phyloP scores from a whole-genome alignment of 2,113 vertebrate genomes.

The Cavia aperea region DNA sequence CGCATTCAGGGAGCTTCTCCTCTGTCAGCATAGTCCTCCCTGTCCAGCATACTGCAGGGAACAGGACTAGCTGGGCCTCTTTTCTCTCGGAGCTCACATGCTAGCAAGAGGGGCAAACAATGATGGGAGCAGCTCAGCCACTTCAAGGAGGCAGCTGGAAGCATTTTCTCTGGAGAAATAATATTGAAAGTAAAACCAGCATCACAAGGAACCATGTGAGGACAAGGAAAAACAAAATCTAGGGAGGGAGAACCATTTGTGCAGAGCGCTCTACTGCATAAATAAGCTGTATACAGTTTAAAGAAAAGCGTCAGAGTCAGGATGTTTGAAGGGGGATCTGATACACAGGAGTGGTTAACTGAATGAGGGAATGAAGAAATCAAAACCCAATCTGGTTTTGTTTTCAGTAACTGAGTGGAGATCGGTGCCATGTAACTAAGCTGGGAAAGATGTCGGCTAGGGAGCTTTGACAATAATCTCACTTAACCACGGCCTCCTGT shows the following conservation, averaged over 20 bases:
- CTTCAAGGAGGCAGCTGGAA: neutral
- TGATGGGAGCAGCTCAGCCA: neutral
- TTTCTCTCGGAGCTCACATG: neutral
- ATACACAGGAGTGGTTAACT: neutral
- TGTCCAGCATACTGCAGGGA: neutral
- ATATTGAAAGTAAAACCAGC: neutral
- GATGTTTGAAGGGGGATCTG: neutral
- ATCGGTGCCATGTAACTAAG: neutral
- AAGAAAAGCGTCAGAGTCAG: neutral
- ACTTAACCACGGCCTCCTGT: neutral
- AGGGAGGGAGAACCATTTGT: neutral
- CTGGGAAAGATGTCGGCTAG: neutral
- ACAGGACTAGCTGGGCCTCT: neutral
- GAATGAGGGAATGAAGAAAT: neutral
- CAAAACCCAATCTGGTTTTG: neutral
- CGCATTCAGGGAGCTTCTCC: neutral
- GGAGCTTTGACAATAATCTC: neutral
- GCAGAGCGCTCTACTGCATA: neutral
- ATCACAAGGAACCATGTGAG: neutral
- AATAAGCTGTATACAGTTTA: neutral
- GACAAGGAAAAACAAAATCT: neutral
- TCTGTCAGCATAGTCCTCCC: neutral
- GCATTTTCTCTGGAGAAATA: neutral
- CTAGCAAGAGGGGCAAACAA: neutral
- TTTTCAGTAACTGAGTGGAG: neutral